Evolutionary conservation across 2,888 invertebrate genomes (phyloP).

Genomic region (Drosophila algonquin): DNA sequence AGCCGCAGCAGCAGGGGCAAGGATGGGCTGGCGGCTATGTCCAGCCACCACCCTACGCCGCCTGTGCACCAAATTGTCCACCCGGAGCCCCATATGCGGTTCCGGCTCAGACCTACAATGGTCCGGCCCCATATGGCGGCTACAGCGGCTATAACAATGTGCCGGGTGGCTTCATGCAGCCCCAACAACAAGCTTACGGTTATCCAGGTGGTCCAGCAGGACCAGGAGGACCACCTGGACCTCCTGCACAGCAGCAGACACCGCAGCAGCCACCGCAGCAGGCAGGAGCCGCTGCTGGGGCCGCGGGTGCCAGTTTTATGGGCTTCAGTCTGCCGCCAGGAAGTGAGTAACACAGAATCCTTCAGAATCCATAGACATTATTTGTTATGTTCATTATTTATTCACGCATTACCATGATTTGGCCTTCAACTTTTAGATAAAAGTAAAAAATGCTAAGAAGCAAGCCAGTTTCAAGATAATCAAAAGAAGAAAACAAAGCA

Average conservation of each 20-base stretch:
- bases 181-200: conserved; percentile 62
- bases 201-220: conserved; percentile 38
- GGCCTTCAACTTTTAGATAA: background rate
- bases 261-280: conserved; percentile 50
- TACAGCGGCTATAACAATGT: conserved; percentile 61
- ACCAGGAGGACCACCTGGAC: conserved; percentile 17
- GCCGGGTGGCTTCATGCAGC: conserved; percentile 72
- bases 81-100: conserved; percentile 58
- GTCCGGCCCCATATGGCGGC: conserved; percentile 60
- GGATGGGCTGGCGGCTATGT: conserved; percentile 72
- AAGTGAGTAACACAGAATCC: conserved; percentile 76
- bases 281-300: conserved; percentile 48
- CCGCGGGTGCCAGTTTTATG: conserved; percentile 71
- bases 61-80: conserved; percentile 59
- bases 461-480: background rate
- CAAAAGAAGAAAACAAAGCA: background rate
- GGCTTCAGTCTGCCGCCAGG: conserved; percentile 82
- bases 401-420: background rate
- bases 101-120: conserved; percentile 52
- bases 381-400: background rate
- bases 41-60: conserved; percentile 72
- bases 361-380: background rate
- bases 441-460: background rate
- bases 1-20: conserved; percentile 52
- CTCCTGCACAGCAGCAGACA: conserved; percentile 48